A percentile compares a stretch with the other conserved stretches of the same genome.
Evolutionary conservation across 2,888 invertebrate genomes (phyloP).

Genomic region (Agonum fuliginosum): DNA sequence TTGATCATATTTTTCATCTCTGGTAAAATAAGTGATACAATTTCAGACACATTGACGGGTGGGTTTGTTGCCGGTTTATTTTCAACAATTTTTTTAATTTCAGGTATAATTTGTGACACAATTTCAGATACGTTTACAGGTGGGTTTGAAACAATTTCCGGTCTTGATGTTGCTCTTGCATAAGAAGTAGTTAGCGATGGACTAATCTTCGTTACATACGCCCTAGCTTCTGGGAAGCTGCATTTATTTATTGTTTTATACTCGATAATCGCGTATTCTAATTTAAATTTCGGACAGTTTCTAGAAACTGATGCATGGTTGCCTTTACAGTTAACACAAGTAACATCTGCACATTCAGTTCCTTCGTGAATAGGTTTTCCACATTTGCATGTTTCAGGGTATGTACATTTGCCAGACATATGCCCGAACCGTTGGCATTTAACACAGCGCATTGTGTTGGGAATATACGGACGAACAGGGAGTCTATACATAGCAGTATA

Average conservation of each 20-base stretch:
- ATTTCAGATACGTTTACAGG: no score
- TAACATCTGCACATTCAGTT: neutral
- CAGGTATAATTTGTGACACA: no score
- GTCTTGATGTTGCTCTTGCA: no score
- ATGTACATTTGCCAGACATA: neutral
- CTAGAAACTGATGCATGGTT: neutral
- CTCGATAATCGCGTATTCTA: neutral
- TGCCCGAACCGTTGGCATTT: conserved; percentile 6
- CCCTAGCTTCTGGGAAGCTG: neutral
- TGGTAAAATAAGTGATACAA: neutral
- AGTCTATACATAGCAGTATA: conserved; percentile 18
- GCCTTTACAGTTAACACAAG: neutral
- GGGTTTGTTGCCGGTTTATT: no score
- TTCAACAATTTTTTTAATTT: no score
- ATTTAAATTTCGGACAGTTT: neutral
- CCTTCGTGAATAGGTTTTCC: neutral
- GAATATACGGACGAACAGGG: conserved; percentile 25
- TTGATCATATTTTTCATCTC: neutral
- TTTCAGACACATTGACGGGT: no score
- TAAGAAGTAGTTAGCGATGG: neutral
- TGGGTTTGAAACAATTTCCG: no score
- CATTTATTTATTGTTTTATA: neutral
- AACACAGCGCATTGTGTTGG: neutral
- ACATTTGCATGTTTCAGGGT: neutral
- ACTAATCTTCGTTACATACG: neutral